A percentile compares a stretch with the other conserved stretches of the same genome.
phyloP scores from a whole-genome alignment of 2,113 vertebrate genomes.

The Sprattus sprattus region DNA sequence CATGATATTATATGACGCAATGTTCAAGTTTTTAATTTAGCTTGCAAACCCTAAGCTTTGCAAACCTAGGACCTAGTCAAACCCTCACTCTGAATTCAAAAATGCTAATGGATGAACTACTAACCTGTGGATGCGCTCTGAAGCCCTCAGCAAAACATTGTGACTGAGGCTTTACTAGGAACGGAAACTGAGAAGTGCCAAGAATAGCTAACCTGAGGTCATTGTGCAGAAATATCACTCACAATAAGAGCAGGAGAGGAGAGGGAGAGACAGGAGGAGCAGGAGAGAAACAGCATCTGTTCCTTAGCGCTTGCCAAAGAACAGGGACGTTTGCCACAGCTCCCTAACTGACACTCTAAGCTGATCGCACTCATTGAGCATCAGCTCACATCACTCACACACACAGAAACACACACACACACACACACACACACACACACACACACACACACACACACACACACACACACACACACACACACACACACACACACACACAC shows the following conservation, averaged over 20 bases:
- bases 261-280: neutral
- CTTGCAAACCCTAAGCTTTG: no score
- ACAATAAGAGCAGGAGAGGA: neutral
- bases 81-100: neutral
- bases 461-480: neutral
- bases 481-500: neutral
- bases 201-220: neutral
- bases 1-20: no score
- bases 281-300: neutral
- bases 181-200: neutral
- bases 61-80: no score
- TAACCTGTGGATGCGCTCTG: neutral
- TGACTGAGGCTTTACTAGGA: neutral
- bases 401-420: neutral
- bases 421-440: neutral
- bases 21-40: no score
- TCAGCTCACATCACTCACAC: neutral
- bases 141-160: neutral
- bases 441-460: neutral
- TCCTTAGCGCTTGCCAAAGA: neutral
- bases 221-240: neutral
- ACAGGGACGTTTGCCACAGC: neutral
- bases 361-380: neutral
- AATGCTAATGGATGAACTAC: neutral
- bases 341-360: neutral